Evolutionary conservation across 2,797 vertebrate genomes (phyloP).

Genomic region (Chloroceryle inda): DNA sequence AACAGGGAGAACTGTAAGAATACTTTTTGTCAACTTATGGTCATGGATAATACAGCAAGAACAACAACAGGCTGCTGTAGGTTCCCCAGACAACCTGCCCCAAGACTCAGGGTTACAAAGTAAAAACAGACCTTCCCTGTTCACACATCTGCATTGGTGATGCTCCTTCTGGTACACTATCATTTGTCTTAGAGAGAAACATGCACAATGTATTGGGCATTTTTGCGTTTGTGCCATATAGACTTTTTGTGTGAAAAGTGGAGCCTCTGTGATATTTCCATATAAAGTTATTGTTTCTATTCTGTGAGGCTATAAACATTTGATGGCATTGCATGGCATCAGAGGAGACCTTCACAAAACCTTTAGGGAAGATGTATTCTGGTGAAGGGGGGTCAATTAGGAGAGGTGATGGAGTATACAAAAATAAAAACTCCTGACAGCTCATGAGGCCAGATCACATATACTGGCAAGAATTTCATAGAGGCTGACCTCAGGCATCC

Average conservation of each 20-base stretch:
- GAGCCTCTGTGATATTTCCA: not conserved
- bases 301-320: not conserved
- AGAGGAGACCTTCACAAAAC: not conserved
- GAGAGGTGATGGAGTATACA: not conserved
- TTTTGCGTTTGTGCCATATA: not conserved
- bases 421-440: not conserved
- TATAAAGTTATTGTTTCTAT: not conserved
- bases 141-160: not conserved
- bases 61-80: not conserved
- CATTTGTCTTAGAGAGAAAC: not conserved
- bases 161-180: not conserved
- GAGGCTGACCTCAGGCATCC: not conserved
- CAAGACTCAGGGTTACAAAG: not conserved
- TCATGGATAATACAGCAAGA: conserved; percentile 13
- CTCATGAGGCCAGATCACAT: not conserved
- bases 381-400: not conserved
- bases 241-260: not conserved
- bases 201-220: fast-evolving
- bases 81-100: not conserved
- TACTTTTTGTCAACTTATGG: conserved; percentile 10
- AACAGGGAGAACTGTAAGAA: not conserved
- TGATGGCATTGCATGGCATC: not conserved
- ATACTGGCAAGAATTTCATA: not conserved
- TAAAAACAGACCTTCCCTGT: not conserved
- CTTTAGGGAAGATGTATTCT: not conserved